Evolutionary conservation across 1,140 invertebrate species (phyloP).

Genomic region (Berghia stephanieae): DNA sequence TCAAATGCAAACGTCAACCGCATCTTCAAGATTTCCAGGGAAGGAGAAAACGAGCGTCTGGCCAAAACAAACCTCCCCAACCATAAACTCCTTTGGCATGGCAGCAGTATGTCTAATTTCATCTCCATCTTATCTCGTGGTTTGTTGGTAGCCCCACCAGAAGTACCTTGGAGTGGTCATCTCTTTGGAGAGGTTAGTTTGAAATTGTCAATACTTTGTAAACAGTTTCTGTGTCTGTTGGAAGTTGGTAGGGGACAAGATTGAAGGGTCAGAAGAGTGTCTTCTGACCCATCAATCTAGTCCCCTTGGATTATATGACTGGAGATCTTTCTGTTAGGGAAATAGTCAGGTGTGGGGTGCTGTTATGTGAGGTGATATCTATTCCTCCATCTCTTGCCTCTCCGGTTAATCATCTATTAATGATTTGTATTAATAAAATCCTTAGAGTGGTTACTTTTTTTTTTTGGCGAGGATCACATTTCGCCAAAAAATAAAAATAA

Average conservation of each 20-base stretch:
- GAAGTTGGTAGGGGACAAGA: not conserved
- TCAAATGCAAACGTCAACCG: constrained; percentile 53
- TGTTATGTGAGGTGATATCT: too few relatives aligned
- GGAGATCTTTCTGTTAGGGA: too few relatives aligned
- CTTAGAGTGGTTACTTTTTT: too few relatives aligned
- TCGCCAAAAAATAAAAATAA: too few relatives aligned
- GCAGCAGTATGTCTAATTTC: constrained; percentile 64
- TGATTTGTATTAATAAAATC: too few relatives aligned
- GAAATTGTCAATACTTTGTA: too few relatives aligned
- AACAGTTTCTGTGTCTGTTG: too few relatives aligned
- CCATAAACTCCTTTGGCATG: constrained; percentile 68
- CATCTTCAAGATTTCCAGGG: constrained; percentile 61
- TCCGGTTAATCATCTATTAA: too few relatives aligned
- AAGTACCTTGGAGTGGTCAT: constrained; percentile 57
- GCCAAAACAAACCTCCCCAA: constrained; percentile 48
- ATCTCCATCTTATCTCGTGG: constrained; percentile 65
- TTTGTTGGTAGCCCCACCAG: constrained; percentile 63
- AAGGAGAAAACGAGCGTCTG: constrained; percentile 53
- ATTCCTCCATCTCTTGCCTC: too few relatives aligned
- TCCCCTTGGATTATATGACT: not conserved
- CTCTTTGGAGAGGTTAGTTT: constrained; percentile 64
- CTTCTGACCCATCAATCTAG: not conserved
- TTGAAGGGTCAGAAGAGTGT: not conserved
- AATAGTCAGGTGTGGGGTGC: not conserved
- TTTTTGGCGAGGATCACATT: too few relatives aligned